These are phyloP conservation scores for Hyaena hyaena DNA, from an alignment of 2,113 vertebrate genomes.

Conservation along the genomic window DNA sequence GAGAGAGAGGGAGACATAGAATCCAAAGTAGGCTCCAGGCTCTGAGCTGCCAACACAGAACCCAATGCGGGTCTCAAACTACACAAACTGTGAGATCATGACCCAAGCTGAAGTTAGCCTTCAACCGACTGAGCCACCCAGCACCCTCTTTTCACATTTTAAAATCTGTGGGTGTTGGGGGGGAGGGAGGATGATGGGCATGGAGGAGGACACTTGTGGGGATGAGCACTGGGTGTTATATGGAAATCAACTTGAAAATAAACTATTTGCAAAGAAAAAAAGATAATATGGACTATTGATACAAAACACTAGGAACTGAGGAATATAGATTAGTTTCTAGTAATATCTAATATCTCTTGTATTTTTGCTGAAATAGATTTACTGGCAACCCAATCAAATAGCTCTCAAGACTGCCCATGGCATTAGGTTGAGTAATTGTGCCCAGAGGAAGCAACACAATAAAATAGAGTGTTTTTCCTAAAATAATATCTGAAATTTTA, in stretches of 20 bases:
- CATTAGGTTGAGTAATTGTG: neutral
- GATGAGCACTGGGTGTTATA: too few relatives aligned
- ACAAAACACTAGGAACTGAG: neutral
- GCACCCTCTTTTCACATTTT: neutral
- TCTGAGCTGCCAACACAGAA: too few relatives aligned
- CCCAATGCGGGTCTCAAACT: too few relatives aligned
- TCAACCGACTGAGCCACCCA: too few relatives aligned
- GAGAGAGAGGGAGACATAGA: too few relatives aligned
- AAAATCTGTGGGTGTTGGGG: too few relatives aligned
- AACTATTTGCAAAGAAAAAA: neutral
- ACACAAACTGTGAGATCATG: too few relatives aligned
- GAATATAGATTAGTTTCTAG: neutral
- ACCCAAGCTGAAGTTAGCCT: too few relatives aligned
- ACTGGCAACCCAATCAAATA: neutral
- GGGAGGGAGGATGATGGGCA: too few relatives aligned
- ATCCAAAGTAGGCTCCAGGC: too few relatives aligned
- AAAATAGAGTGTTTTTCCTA: neutral
- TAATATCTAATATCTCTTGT: neutral
- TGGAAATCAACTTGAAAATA: too few relatives aligned
- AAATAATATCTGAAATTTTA: neutral
- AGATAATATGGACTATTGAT: neutral
- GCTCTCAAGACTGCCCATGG: neutral
- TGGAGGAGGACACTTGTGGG: too few relatives aligned
- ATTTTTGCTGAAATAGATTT: neutral
- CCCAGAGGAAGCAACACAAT: slow-evolving; percentile 25